phyloP scores from a whole-genome alignment of 2,113 vertebrate species.

The Bungarus multicinctus region DNA sequence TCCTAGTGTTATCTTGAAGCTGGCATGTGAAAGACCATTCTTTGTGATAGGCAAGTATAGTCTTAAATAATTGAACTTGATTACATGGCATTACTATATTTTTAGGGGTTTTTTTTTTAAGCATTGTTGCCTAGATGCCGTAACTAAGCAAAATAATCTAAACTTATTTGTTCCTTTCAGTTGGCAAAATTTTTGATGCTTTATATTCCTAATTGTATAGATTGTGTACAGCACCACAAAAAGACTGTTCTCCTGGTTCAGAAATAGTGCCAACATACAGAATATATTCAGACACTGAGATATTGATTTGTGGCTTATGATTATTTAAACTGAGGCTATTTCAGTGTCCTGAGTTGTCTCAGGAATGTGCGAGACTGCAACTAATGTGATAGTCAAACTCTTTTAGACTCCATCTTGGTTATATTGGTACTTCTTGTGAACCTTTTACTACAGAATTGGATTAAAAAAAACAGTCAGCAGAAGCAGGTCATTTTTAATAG shows the following conservation, averaged over 20 bases:
- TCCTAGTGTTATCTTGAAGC: slow-evolving; percentile 1
- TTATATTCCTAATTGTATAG: background rate
- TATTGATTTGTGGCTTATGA: background rate
- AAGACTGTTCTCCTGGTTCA: background rate
- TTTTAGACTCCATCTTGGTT: background rate
- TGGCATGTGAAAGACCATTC: slow-evolving; percentile 14
- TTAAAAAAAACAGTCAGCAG: background rate
- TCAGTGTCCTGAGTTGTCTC: background rate
- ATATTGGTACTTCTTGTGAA: background rate
- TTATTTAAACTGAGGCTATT: background rate
- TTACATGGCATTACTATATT: background rate
- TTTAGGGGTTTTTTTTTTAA: slow-evolving; percentile 20
- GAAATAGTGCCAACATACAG: background rate
- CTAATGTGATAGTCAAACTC: no score
- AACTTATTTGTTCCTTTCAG: background rate
- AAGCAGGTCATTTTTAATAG: background rate
- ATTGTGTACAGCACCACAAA: background rate
- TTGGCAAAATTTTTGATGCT: background rate
- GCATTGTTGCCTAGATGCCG: background rate
- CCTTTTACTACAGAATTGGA: background rate
- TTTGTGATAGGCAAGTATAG: slow-evolving; percentile 6
- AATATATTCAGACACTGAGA: background rate
- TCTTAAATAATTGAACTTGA: slow-evolving; percentile 19
- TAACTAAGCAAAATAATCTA: background rate
- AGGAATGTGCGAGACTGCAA: background rate